These are phyloP conservation scores for Ictidomys tridecemlineatus DNA, from an alignment of 2,113 vertebrate species.

Conservation along the genomic window DNA sequence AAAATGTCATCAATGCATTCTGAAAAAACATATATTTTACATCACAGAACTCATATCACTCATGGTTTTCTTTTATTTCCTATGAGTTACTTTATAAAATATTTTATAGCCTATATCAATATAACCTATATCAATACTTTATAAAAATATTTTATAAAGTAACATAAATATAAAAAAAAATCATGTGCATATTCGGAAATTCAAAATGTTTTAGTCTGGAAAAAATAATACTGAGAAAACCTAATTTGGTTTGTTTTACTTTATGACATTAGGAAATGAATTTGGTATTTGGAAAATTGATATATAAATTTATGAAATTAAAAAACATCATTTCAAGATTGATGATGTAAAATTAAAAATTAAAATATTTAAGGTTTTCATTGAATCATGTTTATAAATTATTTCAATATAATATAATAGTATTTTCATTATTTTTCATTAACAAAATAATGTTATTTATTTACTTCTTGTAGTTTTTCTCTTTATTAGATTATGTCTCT, in stretches of 20 bases:
- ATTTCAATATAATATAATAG: too few relatives aligned
- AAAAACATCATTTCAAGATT: background rate
- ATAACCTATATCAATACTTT: too few relatives aligned
- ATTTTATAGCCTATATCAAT: background rate
- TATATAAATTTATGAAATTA: background rate
- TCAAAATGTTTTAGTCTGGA: background rate
- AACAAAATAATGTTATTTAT: background rate
- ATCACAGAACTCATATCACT: background rate
- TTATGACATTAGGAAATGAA: background rate
- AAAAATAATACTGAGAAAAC: background rate
- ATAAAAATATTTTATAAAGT: too few relatives aligned
- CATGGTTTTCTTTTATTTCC: too few relatives aligned
- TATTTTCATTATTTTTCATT: too few relatives aligned
- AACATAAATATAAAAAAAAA: too few relatives aligned
- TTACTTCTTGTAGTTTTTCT: background rate
- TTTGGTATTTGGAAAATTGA: background rate
- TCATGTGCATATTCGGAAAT: background rate
- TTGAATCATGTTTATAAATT: too few relatives aligned
- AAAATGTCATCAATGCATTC: conserved; percentile 61
- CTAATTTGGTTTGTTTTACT: background rate
- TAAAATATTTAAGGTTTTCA: background rate
- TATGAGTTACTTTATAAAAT: background rate
- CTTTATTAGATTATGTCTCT: background rate
- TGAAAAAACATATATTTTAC: conserved; percentile 29
- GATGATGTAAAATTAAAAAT: background rate